Base-by-base conservation (phyloP, 2,888 invertebrate species). In the Drosophila aldrichi region DNA sequence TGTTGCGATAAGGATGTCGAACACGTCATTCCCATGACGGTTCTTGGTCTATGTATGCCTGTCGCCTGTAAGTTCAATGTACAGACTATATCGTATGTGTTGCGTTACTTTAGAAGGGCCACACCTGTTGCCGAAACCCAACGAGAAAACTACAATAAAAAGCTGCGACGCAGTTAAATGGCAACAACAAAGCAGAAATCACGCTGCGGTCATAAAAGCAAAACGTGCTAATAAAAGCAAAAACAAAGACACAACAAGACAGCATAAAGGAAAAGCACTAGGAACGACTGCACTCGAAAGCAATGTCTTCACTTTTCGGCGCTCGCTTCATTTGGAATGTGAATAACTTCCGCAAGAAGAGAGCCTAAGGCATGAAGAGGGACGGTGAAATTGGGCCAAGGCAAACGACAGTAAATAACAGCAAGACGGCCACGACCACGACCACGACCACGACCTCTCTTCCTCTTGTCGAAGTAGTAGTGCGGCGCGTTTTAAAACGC, bases 211-310 rank as follows among this genome's bases (percentile, higher is more conserved):
- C 89, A 74, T 89, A 85, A 88, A 81, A 57, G 57, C 70, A 78
- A 87, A 87, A 85, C 84, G 88, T 85, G 84, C 79, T 87, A 87
- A 89, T 83, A 81, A 88, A 79, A 89, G 59, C 62, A 82, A 82
- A 63, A 79, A 77, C 67, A 74, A 70, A 61, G 54, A 69, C 20
- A 52, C 58, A 60, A 60, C 29, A 74, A 79, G 49, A 69, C 44
- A 54, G 41, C 54, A 68, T 54, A 56, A 59, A 59, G 48, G 54
- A 38, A 44, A 65, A 57, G 55, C 46, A 48, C 68, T 77, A 73
- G 67, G 16, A 63, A 51, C 46, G 18, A 36, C 25, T 52, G 56
- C 25, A 54, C 46, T 40, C 34, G 32, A 22, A 48, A 61, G 51
- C 69, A 52, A 52, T 60, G 48, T 16, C 40, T 49, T 18, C 12